Conservation (phyloP, 2,113 vertebrate genomes). For the Abramis brama region DNA sequence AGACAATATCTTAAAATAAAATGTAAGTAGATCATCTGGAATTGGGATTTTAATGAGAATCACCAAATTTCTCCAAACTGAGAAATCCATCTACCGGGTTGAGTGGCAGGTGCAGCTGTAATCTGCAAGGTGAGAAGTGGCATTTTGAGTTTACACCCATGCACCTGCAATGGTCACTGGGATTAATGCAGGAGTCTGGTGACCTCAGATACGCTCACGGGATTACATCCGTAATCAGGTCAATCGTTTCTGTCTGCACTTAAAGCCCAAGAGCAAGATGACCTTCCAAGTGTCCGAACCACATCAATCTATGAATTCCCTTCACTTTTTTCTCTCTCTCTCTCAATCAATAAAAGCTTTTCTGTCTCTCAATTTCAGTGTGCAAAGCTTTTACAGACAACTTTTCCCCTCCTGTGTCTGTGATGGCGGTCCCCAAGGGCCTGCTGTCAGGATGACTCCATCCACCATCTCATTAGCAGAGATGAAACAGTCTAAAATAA, state of each 20-base stretch:
- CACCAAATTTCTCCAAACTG: neutral
- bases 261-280: conserved; percentile 52
- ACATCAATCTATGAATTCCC: conserved; percentile 20
- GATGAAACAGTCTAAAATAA: neutral
- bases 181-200: conserved; percentile 65
- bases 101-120: conserved; percentile 22
- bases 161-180: conserved; percentile 64
- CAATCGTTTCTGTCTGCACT: conserved; percentile 61
- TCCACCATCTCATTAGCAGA: neutral
- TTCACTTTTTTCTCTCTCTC: neutral
- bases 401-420: neutral
- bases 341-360: conserved; percentile 32
- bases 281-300: conserved; percentile 53
- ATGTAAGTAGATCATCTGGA: neutral
- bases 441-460: conserved; percentile 29
- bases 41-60: neutral
- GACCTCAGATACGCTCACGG: conserved; percentile 57
- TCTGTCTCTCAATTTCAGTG: neutral
- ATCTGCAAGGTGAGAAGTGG: conserved; percentile 40
- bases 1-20: neutral
- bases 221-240: conserved; percentile 77
- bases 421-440: neutral
- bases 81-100: neutral
- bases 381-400: conserved; percentile 32
- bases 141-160: conserved; percentile 40